phyloP scores from a whole-genome alignment of 2,113 vertebrate species.

The Psephotus haematonotus region DNA sequence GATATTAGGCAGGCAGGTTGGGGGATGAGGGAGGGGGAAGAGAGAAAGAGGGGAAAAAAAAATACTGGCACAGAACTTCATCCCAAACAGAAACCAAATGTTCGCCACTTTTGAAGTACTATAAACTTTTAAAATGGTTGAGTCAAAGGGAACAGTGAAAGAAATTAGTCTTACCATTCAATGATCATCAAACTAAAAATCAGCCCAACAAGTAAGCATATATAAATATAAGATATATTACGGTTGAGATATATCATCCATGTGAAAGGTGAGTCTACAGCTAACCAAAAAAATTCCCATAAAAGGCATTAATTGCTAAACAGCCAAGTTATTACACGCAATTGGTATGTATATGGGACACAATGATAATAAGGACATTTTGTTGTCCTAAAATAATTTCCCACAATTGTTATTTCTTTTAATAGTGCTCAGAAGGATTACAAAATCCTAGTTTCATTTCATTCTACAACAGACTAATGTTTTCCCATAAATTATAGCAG shows the following conservation, averaged over 20 bases:
- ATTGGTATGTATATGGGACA: background rate
- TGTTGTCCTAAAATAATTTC: background rate
- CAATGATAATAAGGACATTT: background rate
- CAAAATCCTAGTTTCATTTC: background rate
- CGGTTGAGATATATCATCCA: background rate
- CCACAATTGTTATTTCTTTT: constrained; percentile 5
- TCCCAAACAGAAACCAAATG: constrained; percentile 38
- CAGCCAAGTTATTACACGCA: background rate
- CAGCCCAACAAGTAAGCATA: background rate
- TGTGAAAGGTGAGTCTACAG: background rate
- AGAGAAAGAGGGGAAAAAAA: background rate
- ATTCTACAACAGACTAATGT: background rate
- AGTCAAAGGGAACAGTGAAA: background rate
- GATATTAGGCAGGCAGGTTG: background rate
- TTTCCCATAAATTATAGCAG: constrained; percentile 7
- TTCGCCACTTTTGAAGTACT: background rate
- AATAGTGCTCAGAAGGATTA: constrained; percentile 29
- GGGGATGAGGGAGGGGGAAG: background rate
- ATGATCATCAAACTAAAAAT: background rate
- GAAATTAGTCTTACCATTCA: background rate
- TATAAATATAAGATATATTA: background rate
- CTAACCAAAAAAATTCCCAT: background rate
- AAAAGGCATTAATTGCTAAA: background rate
- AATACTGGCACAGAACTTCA: background rate
- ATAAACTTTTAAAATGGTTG: background rate